Percentiles rank a stretch among this genome's conserved stretches.
Evolutionary conservation across 64 coral and sea anemone genomes (phyloP).

Genomic region (Stichodactyla helianthus): DNA sequence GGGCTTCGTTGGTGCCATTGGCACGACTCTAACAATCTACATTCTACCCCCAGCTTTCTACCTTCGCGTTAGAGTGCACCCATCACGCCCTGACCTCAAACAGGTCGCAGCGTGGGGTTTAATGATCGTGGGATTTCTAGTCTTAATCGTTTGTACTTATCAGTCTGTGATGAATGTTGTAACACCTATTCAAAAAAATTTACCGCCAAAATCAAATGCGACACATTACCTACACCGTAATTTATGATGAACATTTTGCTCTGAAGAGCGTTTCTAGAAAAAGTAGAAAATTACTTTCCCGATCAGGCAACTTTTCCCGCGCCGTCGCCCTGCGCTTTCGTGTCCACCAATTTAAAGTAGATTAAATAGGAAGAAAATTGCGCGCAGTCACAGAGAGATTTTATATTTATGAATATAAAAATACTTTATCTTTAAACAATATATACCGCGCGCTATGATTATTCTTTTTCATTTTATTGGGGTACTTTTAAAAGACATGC

Average conservation of each 20-base stretch:
- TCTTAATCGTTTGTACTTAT: constrained; percentile 76
- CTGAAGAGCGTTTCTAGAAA: background rate
- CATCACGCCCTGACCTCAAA: constrained; percentile 65
- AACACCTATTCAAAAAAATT: constrained; percentile 45
- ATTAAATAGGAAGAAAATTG: no score
- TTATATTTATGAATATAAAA: no score
- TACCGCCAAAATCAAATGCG: background rate
- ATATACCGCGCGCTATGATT: no score
- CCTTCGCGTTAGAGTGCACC: constrained; percentile 73
- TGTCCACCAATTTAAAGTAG: no score
- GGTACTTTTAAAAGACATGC: no score
- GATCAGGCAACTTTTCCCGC: no score
- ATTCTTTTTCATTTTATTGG: no score
- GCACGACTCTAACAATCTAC: constrained; percentile 67
- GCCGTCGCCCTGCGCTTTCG: no score
- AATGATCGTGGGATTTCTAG: constrained; percentile 61
- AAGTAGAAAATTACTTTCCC: no score
- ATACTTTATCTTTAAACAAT: no score
- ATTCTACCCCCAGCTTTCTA: constrained; percentile 87
- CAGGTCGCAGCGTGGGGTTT: constrained; percentile 81
- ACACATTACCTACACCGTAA: background rate
- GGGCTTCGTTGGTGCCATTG: constrained; percentile 87
- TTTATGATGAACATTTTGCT: background rate
- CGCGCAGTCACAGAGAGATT: no score
- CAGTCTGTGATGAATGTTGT: constrained; percentile 81